These are phyloP conservation scores for Drosophila arawakana DNA, from an alignment of 1,140 invertebrate genomes.

Conservation along the genomic window DNA sequence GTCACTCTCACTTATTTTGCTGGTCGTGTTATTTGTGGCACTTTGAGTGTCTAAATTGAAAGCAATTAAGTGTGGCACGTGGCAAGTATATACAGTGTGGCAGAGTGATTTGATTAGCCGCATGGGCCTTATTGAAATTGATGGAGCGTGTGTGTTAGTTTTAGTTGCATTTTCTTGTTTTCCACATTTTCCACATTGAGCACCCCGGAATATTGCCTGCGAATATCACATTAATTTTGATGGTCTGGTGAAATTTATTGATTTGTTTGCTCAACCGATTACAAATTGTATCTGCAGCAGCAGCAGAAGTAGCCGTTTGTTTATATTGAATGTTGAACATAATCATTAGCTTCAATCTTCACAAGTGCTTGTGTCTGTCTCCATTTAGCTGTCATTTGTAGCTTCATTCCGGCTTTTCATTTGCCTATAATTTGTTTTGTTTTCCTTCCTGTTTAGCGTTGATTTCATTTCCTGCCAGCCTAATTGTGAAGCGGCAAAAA, in stretches of 20 bases:
- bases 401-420: constrained; percentile 15
- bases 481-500: constrained; percentile 60
- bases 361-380: constrained; percentile 10
- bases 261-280: constrained; percentile 49
- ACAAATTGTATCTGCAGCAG: constrained; percentile 34
- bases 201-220: constrained; percentile 35
- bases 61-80: constrained; percentile 70
- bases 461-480: constrained; percentile 42
- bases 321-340: constrained; percentile 8
- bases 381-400: constrained; percentile 23
- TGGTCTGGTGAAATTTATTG: constrained; percentile 45
- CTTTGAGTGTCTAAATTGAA: constrained; percentile 72
- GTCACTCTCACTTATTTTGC: constrained; percentile 3
- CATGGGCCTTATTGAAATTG: constrained; percentile 65
- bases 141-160: constrained; percentile 56
- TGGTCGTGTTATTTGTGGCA: constrained; percentile 68
- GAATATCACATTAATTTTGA: constrained; percentile 55
- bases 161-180: constrained; percentile 4
- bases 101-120: constrained; percentile 67
- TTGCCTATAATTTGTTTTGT: constrained; percentile 45
- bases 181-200: constrained; percentile 4
- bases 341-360: constrained; percentile 10
- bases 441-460: constrained; percentile 42
- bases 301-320: constrained; percentile 8
- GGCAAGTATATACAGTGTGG: constrained; percentile 40